Base-by-base conservation (phyloP, 1,140 invertebrate species). In the Eulimnadia texana region DNA sequence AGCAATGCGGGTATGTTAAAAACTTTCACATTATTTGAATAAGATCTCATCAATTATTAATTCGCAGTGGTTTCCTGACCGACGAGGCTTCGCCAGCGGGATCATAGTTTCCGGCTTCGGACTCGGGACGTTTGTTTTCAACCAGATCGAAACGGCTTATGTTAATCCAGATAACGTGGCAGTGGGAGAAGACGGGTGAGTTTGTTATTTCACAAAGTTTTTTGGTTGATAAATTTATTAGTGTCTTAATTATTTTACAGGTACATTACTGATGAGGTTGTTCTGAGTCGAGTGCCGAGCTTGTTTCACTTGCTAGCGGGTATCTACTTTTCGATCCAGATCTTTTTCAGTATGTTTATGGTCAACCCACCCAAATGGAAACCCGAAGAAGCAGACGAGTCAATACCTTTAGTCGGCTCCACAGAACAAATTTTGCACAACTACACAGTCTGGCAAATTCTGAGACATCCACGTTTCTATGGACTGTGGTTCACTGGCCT, bases 41-140 rank as follows among this genome's bases (percentile, higher is more conserved):
- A 0, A 42, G 13, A 6, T 62, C 22, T 24, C 22, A 42, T 20
- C 33, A 13, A 51, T 13, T 16, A 16, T 19, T 27, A 33, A 29
- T 64, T 63, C 63, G 20, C 66, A 76, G 72, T 77, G 75, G 75
- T 71, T 72, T 63, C 75, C 75, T 1, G 50, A 72, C 11, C 66
- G 67, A 49, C 73, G 73, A 65, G 76, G 76, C 10, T 60, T 76
- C 16, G 71, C 73, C 2, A 75, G 70, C 65, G 75, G 75, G 1
- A 64, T 72, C 58, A 71, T 76, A 25, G 72, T 76, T 11, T 73
- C 69, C 20, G 74, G 75, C 2, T 74, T 73, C 65, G 74, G 74
- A 10, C 65, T 71, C 23, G 73, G 75, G 49, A 69, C 73, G 9
- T 70, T 75, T 57, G 68, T 74, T 54, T 73, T 75, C 65, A 71